phyloP scores from a whole-genome alignment of 2,113 vertebrate species.

The Orycteropus afer region DNA sequence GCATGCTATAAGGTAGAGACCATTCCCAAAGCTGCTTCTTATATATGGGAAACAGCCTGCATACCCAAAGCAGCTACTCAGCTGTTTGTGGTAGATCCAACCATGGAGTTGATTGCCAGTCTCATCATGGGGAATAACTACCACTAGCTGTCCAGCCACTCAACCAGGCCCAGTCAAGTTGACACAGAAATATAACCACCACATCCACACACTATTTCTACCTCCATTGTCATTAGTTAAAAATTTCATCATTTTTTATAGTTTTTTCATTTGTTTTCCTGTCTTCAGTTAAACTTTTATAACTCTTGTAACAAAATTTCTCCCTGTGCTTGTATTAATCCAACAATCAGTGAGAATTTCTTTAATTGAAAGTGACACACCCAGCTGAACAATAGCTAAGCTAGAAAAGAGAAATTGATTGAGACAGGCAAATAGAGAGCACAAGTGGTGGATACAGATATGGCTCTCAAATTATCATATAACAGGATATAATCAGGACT shows the following conservation, averaged over 20 bases:
- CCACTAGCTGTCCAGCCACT: too few species aligned
- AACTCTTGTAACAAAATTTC: neutral
- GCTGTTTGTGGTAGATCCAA: too few species aligned
- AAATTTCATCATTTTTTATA: neutral
- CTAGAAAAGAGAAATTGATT: neutral
- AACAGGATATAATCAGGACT: neutral
- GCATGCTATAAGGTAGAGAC: too few species aligned
- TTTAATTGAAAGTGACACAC: constrained; percentile 4
- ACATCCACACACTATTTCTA: too few species aligned
- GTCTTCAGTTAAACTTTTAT: neutral
- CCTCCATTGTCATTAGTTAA: neutral
- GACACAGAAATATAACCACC: too few species aligned
- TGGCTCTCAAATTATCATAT: neutral
- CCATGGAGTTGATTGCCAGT: too few species aligned
- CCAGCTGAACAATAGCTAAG: neutral
- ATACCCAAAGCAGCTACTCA: too few species aligned
- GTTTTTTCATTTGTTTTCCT: neutral
- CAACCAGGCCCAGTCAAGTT: too few species aligned
- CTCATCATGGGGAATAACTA: too few species aligned
- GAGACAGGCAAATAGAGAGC: neutral
- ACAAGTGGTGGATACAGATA: neutral
- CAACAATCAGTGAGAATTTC: neutral
- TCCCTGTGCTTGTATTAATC: neutral
- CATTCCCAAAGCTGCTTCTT: too few species aligned
- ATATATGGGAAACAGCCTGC: too few species aligned